Evolutionary conservation across 2,797 vertebrate species (phyloP).

Genomic region (Chaenodraco wilsoni): DNA sequence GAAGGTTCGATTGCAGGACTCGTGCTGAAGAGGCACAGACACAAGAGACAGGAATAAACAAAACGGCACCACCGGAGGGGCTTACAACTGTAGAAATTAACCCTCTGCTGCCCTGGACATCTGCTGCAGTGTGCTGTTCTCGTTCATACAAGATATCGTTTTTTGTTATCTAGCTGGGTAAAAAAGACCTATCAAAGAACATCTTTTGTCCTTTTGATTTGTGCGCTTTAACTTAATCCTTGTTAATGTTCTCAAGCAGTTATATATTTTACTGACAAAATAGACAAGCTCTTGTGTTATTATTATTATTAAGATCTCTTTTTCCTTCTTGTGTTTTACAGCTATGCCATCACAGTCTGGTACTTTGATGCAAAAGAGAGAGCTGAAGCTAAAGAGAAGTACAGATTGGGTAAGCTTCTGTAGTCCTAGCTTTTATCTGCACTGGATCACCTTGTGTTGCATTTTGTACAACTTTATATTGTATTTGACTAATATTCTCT

Average conservation of each 20-base stretch:
- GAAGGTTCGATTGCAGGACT: constrained; percentile 76
- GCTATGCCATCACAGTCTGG: constrained; percentile 93
- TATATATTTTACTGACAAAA: not conserved
- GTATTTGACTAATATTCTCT: constrained; percentile 9
- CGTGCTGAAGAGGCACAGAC: constrained; percentile 69
- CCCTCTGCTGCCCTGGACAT: constrained; percentile 33
- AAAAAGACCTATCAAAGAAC: not conserved
- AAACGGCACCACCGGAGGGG: constrained; percentile 67
- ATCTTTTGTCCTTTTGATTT: not conserved
- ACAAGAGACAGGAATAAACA: constrained; percentile 83
- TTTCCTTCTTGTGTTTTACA: constrained; percentile 58
- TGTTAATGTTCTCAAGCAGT: not conserved
- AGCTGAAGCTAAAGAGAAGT: constrained; percentile 91
- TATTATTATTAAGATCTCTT: constrained; percentile 7
- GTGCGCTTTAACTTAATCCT: not conserved
- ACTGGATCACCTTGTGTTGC: constrained; percentile 8
- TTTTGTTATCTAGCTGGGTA: not conserved
- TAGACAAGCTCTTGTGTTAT: not conserved
- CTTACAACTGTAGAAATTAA: constrained; percentile 52
- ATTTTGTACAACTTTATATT: not conserved
- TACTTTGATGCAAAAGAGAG: constrained; percentile 95
- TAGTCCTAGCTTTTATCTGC: not conserved
- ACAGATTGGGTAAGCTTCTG: constrained; percentile 84
- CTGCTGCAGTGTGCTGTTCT: not conserved
- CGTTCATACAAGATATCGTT: not conserved